Evolutionary conservation across 2,113 vertebrate genomes (phyloP).

Genomic region (Mesoclemmys tuberculata): DNA sequence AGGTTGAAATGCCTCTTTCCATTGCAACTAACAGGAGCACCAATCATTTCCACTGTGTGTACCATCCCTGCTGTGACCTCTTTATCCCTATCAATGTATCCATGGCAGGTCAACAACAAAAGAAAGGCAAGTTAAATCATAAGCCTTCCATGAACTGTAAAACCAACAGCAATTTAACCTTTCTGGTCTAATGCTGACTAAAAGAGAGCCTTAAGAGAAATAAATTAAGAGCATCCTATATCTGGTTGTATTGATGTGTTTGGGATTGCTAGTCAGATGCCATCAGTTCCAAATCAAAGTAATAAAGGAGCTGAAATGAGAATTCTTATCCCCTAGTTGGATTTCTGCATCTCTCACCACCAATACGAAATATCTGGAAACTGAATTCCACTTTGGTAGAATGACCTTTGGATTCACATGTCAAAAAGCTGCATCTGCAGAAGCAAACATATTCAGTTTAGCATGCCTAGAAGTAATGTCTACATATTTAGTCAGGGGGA

Average conservation of each 20-base stretch:
- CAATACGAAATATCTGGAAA: not conserved
- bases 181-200: not conserved
- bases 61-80: not conserved
- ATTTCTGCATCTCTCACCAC: slow-evolving; percentile 27
- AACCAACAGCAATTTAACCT: slow-evolving; percentile 29
- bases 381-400: not conserved
- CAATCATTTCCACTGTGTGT: not conserved
- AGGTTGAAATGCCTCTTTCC: not conserved
- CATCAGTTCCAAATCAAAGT: slow-evolving; percentile 13
- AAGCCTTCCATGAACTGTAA: not conserved
- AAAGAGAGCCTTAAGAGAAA: slow-evolving; percentile 19
- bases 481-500: not conserved
- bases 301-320: slow-evolving; percentile 6
- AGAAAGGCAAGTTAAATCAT: slow-evolving; percentile 16
- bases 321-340: slow-evolving; percentile 3
- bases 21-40: not conserved
- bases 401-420: fast-evolving
- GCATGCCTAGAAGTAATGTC: not conserved
- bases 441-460: not conserved
- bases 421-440: not conserved
- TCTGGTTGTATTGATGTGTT: slow-evolving; percentile 5
- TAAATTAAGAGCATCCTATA: not conserved
- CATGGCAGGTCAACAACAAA: not conserved
- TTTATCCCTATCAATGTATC: not conserved
- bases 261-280: not conserved